Base-by-base conservation (phyloP, 2,797 vertebrate species). In the Poecilia gillii region DNA sequence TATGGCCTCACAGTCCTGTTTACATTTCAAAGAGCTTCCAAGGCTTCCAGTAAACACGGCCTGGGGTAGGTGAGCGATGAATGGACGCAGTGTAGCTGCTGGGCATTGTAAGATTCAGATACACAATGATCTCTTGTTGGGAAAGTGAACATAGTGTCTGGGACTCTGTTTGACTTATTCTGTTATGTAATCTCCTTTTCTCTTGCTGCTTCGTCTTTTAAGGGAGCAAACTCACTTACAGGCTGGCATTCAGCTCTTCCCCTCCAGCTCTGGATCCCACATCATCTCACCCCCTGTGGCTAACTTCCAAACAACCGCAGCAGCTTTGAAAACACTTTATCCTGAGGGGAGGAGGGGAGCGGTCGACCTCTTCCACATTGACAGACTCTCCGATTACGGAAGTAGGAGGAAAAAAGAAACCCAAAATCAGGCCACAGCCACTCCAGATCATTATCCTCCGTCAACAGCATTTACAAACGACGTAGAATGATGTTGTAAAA, bases 371-470 rank as follows among this genome's bases (percentile, higher is more conserved):
- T 66, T 83, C 84, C 81, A 85, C 83, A 86, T 53, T 88, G 88
- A 87, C 87, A 86, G 79, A 88, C 81, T 80, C 78, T 28, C 62
- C 25, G 85, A 94, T 93, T 91, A 91, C 79, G 87, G 81, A 79
- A 85, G 74, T 77, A 84, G 72, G 77, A 77, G 51, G 84, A 81
- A 77, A 73, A 70, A 68, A 53, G 23, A 82, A 70, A 62, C 36
- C 64, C 64, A 53, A 78, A 93, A 93, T 92, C 93, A 94, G 92
- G 92, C 84, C 92, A 88, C 91, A 93, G 95, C 94, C 94, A 92
- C 85, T 93, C 84, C 33, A 81, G 85, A 94, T 95, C 90, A 94
- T 94, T 91, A 93, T 94, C 90, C 80, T 86, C 81, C 6, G 77
- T 90, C 90, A 85, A 89, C 86, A 86, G 89, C 80, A 89, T 91